phyloP scores from a whole-genome alignment of 2,113 vertebrate genomes.

The Tachysurus fulvidraco region DNA sequence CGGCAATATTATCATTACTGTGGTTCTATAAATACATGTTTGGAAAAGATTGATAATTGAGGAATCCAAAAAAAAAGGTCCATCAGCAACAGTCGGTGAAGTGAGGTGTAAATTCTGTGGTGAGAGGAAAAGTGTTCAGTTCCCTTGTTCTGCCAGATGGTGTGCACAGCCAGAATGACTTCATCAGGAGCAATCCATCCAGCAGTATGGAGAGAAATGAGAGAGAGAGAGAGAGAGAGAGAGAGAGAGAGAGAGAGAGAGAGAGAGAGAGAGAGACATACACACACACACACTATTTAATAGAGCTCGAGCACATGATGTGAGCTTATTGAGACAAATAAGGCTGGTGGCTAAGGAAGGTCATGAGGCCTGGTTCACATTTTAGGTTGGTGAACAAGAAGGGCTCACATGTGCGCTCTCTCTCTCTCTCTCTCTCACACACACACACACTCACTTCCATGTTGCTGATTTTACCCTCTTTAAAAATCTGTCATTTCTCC shows the following conservation, averaged over 20 bases:
- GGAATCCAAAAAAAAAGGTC: background rate
- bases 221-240: conserved; percentile 27
- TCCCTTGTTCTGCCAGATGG: conserved; percentile 55
- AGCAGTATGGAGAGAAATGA: conserved; percentile 45
- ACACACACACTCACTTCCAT: background rate
- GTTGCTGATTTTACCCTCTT: conserved; percentile 38
- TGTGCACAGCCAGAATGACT: conserved; percentile 47
- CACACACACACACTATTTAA: conserved; percentile 24
- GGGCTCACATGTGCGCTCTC: background rate
- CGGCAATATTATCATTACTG: too few species aligned
- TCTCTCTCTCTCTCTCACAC: background rate
- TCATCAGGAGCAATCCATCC: conserved; percentile 55
- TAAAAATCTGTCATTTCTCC: conserved; percentile 50
- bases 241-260: conserved; percentile 13
- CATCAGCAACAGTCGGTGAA: background rate
- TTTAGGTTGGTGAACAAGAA: conserved; percentile 24
- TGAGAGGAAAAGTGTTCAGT: conserved; percentile 35
- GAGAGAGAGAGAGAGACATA: background rate
- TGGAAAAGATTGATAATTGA: background rate
- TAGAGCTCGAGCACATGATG: conserved; percentile 39
- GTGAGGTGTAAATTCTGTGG: conserved; percentile 32
- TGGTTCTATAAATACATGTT: conserved; percentile 5
- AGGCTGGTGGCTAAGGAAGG: conserved; percentile 31
- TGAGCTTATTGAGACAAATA: conserved; percentile 56
- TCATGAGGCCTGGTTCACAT: conserved; percentile 17